phyloP scores from a whole-genome alignment of 2,113 vertebrate species.

The Aphyosemion australe region DNA sequence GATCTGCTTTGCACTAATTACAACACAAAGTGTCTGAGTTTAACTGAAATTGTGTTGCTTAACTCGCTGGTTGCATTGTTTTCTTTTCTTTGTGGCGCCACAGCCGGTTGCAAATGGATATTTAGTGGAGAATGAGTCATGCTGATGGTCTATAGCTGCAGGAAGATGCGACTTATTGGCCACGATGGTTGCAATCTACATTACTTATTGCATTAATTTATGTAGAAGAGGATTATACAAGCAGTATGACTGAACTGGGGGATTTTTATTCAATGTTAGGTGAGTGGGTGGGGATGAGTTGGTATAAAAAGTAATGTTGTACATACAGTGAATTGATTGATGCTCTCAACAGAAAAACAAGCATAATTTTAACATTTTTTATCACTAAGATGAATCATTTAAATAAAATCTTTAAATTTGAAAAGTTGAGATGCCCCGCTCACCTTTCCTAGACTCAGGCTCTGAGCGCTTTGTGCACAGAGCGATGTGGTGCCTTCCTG shows the following conservation, averaged over 20 bases:
- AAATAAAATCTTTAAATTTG: too few species aligned
- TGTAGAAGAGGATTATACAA: conserved; percentile 17
- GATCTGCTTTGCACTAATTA: conserved; percentile 11
- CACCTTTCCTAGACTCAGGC: too few species aligned
- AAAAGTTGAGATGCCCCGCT: too few species aligned
- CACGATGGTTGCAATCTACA: conserved; percentile 22
- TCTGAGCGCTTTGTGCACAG: too few species aligned
- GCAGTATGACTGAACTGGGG: conserved; percentile 9
- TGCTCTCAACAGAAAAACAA: too few species aligned
- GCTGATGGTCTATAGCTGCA: conserved; percentile 40
- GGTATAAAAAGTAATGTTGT: not conserved
- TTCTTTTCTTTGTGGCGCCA: conserved; percentile 14
- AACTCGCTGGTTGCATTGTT: conserved; percentile 27
- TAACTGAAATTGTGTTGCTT: conserved; percentile 21
- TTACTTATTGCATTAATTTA: conserved; percentile 19
- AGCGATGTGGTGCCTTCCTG: too few species aligned
- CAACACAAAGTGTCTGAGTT: conserved; percentile 9
- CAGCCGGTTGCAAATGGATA: conserved; percentile 25
- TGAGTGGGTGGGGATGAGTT: conserved; percentile 1
- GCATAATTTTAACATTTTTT: too few species aligned
- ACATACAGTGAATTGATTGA: too few species aligned
- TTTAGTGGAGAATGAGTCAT: conserved; percentile 42
- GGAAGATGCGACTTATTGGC: conserved; percentile 29
- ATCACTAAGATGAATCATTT: too few species aligned
- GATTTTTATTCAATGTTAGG: conserved; percentile 20